Base-by-base conservation (phyloP, 2,797 vertebrate species). In the Pangasius krempfi region DNA sequence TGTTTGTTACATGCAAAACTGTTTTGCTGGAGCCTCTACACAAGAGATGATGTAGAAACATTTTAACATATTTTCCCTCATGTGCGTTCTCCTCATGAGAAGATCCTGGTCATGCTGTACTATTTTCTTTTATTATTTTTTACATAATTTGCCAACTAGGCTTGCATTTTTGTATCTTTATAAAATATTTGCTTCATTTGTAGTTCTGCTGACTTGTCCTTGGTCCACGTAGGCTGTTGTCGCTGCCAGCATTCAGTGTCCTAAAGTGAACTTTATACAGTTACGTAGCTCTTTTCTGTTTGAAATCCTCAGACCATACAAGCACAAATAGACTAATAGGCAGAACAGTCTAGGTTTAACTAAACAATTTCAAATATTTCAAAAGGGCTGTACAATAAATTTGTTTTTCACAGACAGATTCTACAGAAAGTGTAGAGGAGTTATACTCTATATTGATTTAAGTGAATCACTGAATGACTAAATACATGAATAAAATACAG, bases 201-300 rank as follows among this genome's bases (percentile, higher is more conserved):
- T 16, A 12, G 1, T 20, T 58, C 30, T 50, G 37, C 62, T 84
- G 62, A 68, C 9, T 64, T 47, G 18, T 76, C 40, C n/a, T 58
- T 72, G 40, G 72, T 64, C 54, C 20, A 81, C 52, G 27, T 76
- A 30, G 58, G 40, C 44, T 25, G 84, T 84, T 58, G 27, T 44
- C 86, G 33, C 87, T 85, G 87, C 76, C 89, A 47, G 30, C 4
- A 91, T 90, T 93, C 90, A 91, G 18, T 89, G 91, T 90, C 92
- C 91, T 88, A 27, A 86, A 16, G 10, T 89, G 58, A 92, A 87
- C 85, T 88, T n/a, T 68, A 80, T 66, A 0, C 83, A 33, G 0
- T 16, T 52, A 25, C 20, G 0, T 18, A 30, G 37, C 60, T 60
- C 37, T 8, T 87, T 87, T 37, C 30, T 52, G 25, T 47, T 66